These are phyloP conservation scores for Macrotus californicus DNA, from an alignment of 2,113 vertebrate genomes.

Conservation along the genomic window DNA sequence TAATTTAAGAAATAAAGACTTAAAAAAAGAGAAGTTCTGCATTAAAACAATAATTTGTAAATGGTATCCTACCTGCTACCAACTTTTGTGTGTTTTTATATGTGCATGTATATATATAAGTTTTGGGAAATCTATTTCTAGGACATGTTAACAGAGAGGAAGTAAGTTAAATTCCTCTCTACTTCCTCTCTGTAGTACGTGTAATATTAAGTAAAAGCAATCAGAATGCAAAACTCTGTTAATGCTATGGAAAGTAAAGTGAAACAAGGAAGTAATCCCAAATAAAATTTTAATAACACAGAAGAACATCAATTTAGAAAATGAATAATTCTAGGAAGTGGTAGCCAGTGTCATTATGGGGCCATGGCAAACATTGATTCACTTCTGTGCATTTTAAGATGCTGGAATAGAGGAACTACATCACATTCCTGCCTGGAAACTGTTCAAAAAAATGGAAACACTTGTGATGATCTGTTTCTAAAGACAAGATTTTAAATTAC, in stretches of 20 bases:
- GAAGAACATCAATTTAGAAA: conserved; percentile 2
- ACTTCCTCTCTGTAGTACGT: not conserved
- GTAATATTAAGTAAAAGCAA: not conserved
- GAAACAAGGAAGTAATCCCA: not conserved
- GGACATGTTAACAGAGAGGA: not conserved
- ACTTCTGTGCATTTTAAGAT: not conserved
- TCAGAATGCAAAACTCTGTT: not conserved
- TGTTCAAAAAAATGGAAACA: not conserved
- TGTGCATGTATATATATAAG: not conserved
- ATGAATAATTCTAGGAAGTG: not conserved
- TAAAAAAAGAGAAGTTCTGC: not conserved
- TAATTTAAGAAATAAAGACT: too few species aligned
- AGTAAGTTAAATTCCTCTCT: not conserved
- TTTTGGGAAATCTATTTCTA: not conserved
- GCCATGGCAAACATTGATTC: not conserved
- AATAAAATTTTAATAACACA: not conserved
- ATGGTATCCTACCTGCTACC: not conserved
- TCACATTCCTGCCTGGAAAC: not conserved
- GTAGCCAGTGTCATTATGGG: not conserved
- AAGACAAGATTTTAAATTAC: not conserved
- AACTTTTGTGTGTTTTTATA: not conserved
- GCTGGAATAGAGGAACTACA: not conserved
- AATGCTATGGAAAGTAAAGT: not conserved
- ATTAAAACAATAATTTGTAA: not conserved
- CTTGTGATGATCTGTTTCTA: not conserved